Evolutionary conservation across 2,888 invertebrate genomes (phyloP), one percentile per base, ranked within the genome.

Genomic region (Conistra vaccinii): DNA sequence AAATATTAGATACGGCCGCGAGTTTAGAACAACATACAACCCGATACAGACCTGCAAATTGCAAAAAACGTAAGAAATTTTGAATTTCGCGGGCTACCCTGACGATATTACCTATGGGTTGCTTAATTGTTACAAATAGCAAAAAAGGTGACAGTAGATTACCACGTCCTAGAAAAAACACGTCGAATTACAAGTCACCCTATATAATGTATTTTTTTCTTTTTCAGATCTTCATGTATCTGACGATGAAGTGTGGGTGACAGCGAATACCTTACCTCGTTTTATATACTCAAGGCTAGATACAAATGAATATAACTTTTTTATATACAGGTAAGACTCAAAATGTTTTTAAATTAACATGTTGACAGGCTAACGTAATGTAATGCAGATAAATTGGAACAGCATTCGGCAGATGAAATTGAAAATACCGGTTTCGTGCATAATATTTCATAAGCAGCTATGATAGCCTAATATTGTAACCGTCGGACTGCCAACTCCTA

Each of bases 251-350:
- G 96, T 98, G 12, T 98, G 98, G 97, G 94, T 98, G 23, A 96
- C 98, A 89, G 97, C 97, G 0, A 98, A 98, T 90, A 97, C 97
- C 0, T 96, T 98, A 91, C 98, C 98, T 0, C 94, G 96, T 2
- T 98, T 97, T 88, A 96, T 97, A 0, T 98, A 98, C 89, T 97
- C 97, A 0, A 92, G 92, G 2, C 91, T 98, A 20, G 96, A 98
- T 89, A 93, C 97, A 0, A 95, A 97, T 73, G 93, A 97, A 23
- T 96, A 96, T 70, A 98, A 98, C 91, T 98, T 97, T 91, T 97
- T 97, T 69, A 92, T 98, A 63, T 97, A 95, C 85, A 95, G 84
- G 95, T 95, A 84, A 86, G 53, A 20, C 12, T n/a, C 42, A n/a
- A 14, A 5, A 26, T 9, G 7, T 14, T 29, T 39, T 51, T 23